Evolutionary conservation across 2,888 invertebrate species (phyloP).

Genomic region (Cantharis rufa): DNA sequence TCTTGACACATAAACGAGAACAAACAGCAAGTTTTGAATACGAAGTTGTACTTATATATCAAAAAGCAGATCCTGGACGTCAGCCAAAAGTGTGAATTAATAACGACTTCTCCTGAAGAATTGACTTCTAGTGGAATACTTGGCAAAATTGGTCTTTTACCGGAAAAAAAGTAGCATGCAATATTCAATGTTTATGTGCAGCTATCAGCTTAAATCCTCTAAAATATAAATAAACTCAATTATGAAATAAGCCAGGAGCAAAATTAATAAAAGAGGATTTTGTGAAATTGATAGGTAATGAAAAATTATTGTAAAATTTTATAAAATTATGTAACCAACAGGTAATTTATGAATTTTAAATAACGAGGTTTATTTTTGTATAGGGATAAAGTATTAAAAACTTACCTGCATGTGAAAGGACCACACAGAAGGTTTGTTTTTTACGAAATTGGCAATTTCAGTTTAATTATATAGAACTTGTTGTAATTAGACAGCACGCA

Average conservation of each 20-base stretch:
- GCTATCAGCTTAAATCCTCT: background rate
- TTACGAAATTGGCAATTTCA: background rate
- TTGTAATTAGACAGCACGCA: background rate
- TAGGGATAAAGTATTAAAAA: background rate
- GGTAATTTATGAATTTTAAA: background rate
- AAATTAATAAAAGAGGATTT: background rate
- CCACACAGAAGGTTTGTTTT: background rate
- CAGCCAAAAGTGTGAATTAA: background rate
- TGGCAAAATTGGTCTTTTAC: background rate
- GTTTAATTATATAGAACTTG: background rate
- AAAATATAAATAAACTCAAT: background rate
- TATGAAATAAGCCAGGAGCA: background rate
- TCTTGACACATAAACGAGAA: background rate
- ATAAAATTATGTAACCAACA: background rate
- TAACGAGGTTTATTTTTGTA: background rate
- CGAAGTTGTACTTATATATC: background rate
- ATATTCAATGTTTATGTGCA: background rate
- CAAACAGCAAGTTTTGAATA: background rate
- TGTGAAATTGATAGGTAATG: background rate
- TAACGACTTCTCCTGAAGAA: background rate
- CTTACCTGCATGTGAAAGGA: background rate
- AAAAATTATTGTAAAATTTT: background rate
- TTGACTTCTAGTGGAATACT: background rate
- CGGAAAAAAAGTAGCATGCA: background rate
- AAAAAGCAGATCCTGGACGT: background rate